Base-by-base conservation (phyloP, 2,797 vertebrate genomes). In the Myotis planiceps region DNA sequence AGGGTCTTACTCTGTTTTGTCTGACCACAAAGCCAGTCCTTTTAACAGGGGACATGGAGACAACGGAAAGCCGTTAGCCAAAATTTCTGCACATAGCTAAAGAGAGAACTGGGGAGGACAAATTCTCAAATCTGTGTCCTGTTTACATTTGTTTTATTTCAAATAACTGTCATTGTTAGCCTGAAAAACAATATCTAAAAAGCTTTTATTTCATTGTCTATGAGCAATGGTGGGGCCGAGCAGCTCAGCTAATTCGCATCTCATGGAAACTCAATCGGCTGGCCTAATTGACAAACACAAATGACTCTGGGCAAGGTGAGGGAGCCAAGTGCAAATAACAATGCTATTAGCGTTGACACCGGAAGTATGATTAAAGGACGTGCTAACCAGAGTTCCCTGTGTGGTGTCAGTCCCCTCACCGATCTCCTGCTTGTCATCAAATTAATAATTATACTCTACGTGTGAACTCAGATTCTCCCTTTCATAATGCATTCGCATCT, bases 261-360 rank as follows among this genome's bases (percentile, higher is more conserved):
- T 92, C 23, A 19, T 84, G 80, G 60, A 96, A 97, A 84, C 71
- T 3, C 53, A 88, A 69, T 68, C 16, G 21, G 1, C 9, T 0
- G 10, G 75, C 68, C 69, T 96, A 71, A 89, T 3, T 82, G 91
- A 94, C 34, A 95, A 63, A 69, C 39, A 47, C 51, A 87, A 68
- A 82, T 32, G 92, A 51, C 47, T 49, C 51, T 23, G 25, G 66
- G 0, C 4, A 74, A 72, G 94, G 83, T 39, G 16, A 47, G 37
- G n/a, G 19, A 80, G 65, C 60, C 72, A 34, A 74, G 49, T 3
- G 66, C 27, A 29, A 94, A 88, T 53, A 42, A 76, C 27, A 6
- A 25, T 16, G 63, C 58, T 45, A 7, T 66, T n/a, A 34, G 66
- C 42, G 37, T 8, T n/a, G 60, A 84, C 55, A 71, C 19, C 3